Conservation (phyloP, 2,888 invertebrate species). For the Ophion obscuratus region DNA sequence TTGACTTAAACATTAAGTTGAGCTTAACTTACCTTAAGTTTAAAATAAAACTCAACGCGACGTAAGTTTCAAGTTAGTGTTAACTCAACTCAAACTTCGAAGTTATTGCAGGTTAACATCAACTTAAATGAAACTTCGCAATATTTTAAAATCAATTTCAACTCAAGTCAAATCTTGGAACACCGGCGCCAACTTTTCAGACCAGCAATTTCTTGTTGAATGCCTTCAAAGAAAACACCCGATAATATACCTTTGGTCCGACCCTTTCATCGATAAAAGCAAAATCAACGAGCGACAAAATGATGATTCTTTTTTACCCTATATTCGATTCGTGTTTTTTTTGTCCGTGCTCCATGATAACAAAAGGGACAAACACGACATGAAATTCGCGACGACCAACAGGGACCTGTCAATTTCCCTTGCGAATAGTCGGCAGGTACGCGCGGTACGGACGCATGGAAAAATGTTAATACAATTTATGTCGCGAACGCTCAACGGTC, state of each 20-base stretch:
- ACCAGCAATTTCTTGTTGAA: not conserved
- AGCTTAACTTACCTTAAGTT: no score
- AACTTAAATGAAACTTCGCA: no score
- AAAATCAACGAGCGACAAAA: no score
- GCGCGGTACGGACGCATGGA: not conserved
- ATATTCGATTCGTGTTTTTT: not conserved
- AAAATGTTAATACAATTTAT: constrained; percentile 11
- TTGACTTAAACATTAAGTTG: no score
- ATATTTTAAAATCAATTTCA: no score
- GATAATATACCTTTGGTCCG: no score
- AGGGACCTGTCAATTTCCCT: not conserved
- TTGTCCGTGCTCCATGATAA: not conserved
- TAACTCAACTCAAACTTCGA: no score
- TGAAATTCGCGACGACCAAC: not conserved
- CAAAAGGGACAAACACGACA: not conserved
- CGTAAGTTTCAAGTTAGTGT: no score
- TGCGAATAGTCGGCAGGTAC: not conserved
- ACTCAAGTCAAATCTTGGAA: not conserved
- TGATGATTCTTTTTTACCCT: not conserved
- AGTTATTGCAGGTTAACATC: no score
- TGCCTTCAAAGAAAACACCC: not conserved
- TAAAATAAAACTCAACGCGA: no score
- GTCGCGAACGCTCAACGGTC: not conserved
- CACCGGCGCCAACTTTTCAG: not conserved
- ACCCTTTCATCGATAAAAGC: no score